phyloP scores from a whole-genome alignment of 2,888 invertebrate genomes.

The Axea sp. region DNA sequence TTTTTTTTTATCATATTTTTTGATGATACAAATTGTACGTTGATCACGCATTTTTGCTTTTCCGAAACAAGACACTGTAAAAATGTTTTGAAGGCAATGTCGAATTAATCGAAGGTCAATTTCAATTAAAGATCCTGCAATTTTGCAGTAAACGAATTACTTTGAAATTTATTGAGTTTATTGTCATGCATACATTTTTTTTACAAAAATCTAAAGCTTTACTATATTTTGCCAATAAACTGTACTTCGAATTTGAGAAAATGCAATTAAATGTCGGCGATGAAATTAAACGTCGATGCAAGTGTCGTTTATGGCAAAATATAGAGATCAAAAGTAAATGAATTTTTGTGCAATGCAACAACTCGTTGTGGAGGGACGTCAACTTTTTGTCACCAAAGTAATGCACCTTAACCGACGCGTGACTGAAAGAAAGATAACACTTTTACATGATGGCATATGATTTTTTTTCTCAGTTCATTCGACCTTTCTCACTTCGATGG shows the following conservation, averaged over 20 bases:
- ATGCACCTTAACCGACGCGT: background rate
- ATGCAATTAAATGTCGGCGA: no score
- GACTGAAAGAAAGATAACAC: background rate
- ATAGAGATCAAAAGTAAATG: background rate
- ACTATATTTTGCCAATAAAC: no score
- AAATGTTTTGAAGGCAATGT: no score
- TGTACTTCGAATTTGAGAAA: no score
- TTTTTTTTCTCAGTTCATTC: background rate
- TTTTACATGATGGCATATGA: constrained; percentile 4
- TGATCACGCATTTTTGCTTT: no score
- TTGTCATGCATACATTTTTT: no score
- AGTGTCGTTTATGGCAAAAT: background rate
- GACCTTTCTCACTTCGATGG: constrained; percentile 1
- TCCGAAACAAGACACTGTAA: no score
- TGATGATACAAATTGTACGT: constrained; percentile 9
- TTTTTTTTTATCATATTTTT: constrained; percentile 19
- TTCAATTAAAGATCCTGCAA: background rate
- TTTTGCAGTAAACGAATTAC: background rate
- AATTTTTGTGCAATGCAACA: background rate
- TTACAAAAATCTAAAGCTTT: no score
- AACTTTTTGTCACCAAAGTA: constrained; percentile 10
- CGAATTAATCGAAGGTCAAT: no score
- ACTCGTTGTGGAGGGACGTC: constrained; percentile 21
- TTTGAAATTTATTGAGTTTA: no score
- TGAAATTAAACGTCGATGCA: no score